A percentile compares a stretch with the other conserved stretches of the same genome.
Conservation (phyloP, 2,797 vertebrate genomes). For the Varecia variegata region DNA sequence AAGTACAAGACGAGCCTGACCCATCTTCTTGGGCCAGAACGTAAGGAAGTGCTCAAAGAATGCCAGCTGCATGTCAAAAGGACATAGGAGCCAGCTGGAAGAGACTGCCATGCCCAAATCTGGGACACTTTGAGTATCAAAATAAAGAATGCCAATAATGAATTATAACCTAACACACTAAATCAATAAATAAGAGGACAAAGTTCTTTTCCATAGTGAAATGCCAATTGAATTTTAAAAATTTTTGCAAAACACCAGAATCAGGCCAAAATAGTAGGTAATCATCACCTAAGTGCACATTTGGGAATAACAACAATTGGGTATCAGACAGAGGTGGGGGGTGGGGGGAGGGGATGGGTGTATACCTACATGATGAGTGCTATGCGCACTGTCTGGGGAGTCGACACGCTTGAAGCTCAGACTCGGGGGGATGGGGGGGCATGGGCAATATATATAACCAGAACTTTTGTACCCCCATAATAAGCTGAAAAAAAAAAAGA, state of each 20-base stretch:
- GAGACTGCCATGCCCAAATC: not conserved
- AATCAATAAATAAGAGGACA: not conserved
- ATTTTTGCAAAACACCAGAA: not conserved
- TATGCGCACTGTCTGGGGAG: no score
- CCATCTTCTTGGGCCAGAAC: not conserved
- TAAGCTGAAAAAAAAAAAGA: no score
- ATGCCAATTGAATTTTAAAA: not conserved
- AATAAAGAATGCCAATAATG: not conserved
- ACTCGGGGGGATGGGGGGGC: no score
- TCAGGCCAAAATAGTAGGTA: not conserved
- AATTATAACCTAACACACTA: not conserved
- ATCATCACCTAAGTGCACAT: no score
- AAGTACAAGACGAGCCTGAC: not conserved
- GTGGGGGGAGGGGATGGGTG: no score
- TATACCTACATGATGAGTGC: no score
- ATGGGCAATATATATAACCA: no score
- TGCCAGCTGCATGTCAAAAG: not conserved
- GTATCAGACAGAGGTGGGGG: no score
- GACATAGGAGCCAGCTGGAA: not conserved
- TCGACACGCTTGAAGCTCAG: no score
- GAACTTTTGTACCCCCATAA: no score
- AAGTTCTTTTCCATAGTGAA: not conserved
- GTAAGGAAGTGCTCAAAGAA: not conserved
- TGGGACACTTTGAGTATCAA: not conserved
- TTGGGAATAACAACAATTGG: no score